phyloP scores from a whole-genome alignment of 2,113 vertebrate species.

The Apodemus speciosus region DNA sequence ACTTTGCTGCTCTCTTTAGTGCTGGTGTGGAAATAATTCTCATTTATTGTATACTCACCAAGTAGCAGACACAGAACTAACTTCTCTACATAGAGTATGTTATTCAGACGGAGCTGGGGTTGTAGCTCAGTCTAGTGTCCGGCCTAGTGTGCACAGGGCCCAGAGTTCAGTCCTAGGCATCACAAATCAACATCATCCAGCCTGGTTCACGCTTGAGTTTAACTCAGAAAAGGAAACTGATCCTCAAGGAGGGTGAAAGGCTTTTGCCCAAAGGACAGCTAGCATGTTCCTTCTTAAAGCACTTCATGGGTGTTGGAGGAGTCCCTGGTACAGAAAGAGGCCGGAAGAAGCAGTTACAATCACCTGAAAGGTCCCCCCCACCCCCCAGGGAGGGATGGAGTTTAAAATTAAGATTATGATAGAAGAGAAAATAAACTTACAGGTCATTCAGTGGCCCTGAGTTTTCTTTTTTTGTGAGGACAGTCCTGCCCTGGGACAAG shows the following conservation, averaged over 20 bases:
- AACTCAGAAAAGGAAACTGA: conserved; percentile 20
- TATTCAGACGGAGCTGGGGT: not conserved
- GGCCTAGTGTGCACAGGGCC: not conserved
- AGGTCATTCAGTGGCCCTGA: not conserved
- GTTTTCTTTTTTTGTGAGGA: not conserved
- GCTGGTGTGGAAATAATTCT: not conserved
- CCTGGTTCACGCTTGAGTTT: conserved; percentile 14
- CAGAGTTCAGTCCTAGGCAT: not conserved
- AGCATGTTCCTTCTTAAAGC: not conserved
- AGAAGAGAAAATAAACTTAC: conserved; percentile 4
- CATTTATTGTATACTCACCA: not conserved
- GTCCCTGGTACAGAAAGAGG: not conserved
- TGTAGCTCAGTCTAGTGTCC: not conserved
- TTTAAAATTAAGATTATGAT: not conserved
- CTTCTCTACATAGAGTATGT: not conserved
- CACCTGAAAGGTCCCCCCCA: not conserved
- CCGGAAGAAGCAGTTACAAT: not conserved
- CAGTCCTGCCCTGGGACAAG: not conserved
- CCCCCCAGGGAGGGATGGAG: not conserved
- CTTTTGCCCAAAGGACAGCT: conserved; percentile 4
- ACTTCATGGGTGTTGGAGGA: not conserved
- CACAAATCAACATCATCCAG: not conserved
- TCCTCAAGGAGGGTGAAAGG: not conserved
- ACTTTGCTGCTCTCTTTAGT: not conserved
- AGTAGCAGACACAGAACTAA: not conserved